Evolutionary conservation across 2,888 invertebrate species (phyloP).

Genomic region (Lymantria dispar): DNA sequence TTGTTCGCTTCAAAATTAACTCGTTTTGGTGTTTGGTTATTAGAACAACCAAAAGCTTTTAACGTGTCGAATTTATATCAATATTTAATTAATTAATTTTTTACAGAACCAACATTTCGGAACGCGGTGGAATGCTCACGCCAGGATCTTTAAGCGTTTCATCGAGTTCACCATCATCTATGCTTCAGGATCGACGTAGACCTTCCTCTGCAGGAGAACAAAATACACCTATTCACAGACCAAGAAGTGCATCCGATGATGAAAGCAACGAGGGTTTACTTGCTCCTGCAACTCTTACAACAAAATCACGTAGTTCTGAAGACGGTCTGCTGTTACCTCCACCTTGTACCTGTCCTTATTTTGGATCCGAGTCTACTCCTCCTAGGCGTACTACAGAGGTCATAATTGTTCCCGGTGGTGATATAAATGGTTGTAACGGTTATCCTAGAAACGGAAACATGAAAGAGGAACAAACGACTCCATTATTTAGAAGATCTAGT

Average conservation of each 20-base stretch:
- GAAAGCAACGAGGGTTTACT: constrained; percentile 67
- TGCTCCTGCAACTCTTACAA: constrained; percentile 60
- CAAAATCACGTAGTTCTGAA: constrained; percentile 73
- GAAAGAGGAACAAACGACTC: constrained; percentile 69
- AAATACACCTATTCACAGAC: constrained; percentile 59
- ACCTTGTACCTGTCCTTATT: constrained; percentile 91
- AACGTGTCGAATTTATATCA: no score
- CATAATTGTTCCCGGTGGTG: constrained; percentile 81
- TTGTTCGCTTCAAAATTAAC: constrained; percentile 50
- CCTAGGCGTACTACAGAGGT: constrained; percentile 74
- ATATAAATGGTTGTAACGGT: constrained; percentile 69
- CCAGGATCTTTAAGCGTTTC: constrained; percentile 74
- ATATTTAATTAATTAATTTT: not conserved
- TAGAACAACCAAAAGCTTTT: constrained; percentile 7
- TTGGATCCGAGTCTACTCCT: constrained; percentile 85
- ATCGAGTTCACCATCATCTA: constrained; percentile 74
- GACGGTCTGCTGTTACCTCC: constrained; percentile 85
- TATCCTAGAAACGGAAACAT: constrained; percentile 59
- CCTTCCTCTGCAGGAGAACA: constrained; percentile 65
- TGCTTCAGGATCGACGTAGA: constrained; percentile 68
- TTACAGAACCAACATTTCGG: constrained; percentile 67
- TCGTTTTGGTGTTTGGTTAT: constrained; percentile 20
- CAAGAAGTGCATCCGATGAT: constrained; percentile 71
- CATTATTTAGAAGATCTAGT: constrained; percentile 77
- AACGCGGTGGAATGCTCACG: constrained; percentile 70